Percentiles rank a stretch among this genome's conserved stretches.
These are phyloP conservation scores for Temnothorax longispinosus DNA, from an alignment of 1,140 invertebrate species.

Conservation along the genomic window DNA sequence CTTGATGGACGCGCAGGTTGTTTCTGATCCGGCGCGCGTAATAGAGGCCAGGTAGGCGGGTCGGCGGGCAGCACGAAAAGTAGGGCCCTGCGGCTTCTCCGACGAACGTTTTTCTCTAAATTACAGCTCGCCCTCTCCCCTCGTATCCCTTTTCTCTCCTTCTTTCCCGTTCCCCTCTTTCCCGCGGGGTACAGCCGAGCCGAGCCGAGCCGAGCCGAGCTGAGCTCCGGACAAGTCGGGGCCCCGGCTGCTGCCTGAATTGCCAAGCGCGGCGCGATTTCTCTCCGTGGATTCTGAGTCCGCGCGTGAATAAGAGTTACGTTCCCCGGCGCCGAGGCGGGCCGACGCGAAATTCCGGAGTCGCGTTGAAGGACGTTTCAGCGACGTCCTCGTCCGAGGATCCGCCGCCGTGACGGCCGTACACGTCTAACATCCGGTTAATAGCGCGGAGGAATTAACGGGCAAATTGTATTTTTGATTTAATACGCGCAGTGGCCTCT, in stretches of 20 bases:
- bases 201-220: background rate
- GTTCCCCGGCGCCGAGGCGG: slow-evolving; percentile 34
- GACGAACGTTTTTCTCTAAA: slow-evolving; percentile 75
- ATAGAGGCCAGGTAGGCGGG: slow-evolving; percentile 76
- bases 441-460: slow-evolving; percentile 50
- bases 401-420: too few species aligned
- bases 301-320: slow-evolving; percentile 45
- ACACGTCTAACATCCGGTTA: slow-evolving; percentile 31
- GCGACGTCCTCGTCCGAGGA: background rate
- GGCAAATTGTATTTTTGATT: slow-evolving; percentile 60
- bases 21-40: slow-evolving; percentile 61
- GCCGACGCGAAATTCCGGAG: slow-evolving; percentile 15
- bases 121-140: slow-evolving; percentile 66
- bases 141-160: too few species aligned
- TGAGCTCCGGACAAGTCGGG: background rate
- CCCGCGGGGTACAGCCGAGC: slow-evolving; percentile 59
- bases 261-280: slow-evolving; percentile 56
- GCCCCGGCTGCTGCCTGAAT: slow-evolving; percentile 66
- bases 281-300: slow-evolving; percentile 21
- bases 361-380: background rate
- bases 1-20: slow-evolving; percentile 61
- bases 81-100: slow-evolving; percentile 71
- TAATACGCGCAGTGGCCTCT: slow-evolving; percentile 21
- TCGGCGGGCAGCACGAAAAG: slow-evolving; percentile 73
- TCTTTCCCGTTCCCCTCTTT: slow-evolving; percentile 26